Base-by-base conservation (phyloP, 2,113 vertebrate genomes). In the Puntigrus tetrazona region DNA sequence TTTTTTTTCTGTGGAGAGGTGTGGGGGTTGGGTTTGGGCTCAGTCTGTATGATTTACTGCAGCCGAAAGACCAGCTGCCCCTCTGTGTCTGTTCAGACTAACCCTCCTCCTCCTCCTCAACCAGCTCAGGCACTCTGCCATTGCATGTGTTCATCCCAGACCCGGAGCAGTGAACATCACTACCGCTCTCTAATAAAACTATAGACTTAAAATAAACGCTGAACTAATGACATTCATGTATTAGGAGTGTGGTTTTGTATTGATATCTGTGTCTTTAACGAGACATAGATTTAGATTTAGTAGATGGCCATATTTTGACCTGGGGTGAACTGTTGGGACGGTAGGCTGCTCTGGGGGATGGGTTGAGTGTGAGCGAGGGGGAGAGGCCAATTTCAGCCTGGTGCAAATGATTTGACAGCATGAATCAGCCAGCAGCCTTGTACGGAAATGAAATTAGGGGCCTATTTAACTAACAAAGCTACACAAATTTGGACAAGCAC, bases 41-140 rank as follows among this genome's bases (percentile, higher is more conserved):
- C 78, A 55, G 81, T 87, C 80, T 88, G 61, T 89, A 95, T 98
- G 96, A 99, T 99, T 99, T 99, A 97, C 96, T 96, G 96, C 96
- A 93, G 93, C 95, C 96, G 96, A 98, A 98, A 98, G 96, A 98
- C 97, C 98, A 99, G 98, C 97, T 98, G 97, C 97, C 97, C 93
- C 96, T 95, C 94, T 96, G 94, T 93, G 94, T 93, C 93, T 93
- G 93, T 93, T 94, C 92, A 91, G 90, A 65, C 78, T 80, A 85
- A 83, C 72, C 86, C 89, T 50, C 82, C 86, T 52, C 76, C 45
- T 55, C 52, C 50, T 55, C 47, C 47, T 20, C 70, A 18, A 16
- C 69, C 69, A 82, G 67, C 34, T 57, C 72, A 84, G 84, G 77
- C 84, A 81, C 77, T 79, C 84, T 86, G 84, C 84, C 86, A 86